Conservation (phyloP, 2,888 invertebrate species). For the Lamproptera curius region DNA sequence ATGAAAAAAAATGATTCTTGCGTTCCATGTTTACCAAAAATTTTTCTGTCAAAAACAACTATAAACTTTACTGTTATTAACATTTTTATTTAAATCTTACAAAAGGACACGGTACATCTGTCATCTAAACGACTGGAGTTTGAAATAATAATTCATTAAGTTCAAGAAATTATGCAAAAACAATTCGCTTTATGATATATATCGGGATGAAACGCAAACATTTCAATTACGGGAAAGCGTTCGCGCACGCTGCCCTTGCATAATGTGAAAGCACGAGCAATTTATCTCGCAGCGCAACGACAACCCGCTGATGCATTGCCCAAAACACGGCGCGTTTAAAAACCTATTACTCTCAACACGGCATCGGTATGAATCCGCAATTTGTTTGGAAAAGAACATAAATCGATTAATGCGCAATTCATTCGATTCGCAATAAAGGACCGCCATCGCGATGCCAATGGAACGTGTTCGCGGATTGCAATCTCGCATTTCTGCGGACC, state of each 20-base stretch:
- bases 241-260: conserved; percentile 29
- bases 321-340: conserved; percentile 49
- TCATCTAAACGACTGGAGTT: too few relatives aligned
- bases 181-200: conserved; percentile 10
- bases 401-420: conserved; percentile 43
- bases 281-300: conserved; percentile 36
- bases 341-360: conserved; percentile 63
- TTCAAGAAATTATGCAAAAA: neutral
- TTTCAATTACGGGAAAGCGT: conserved; percentile 33
- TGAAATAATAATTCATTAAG: too few relatives aligned
- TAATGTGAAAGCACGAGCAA: conserved; percentile 34
- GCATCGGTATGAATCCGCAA: conserved; percentile 39
- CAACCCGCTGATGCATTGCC: conserved; percentile 45
- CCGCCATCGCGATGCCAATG: conserved; percentile 36
- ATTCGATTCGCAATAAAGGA: conserved; percentile 52
- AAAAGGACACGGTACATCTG: too few relatives aligned
- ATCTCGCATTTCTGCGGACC: conserved; percentile 30
- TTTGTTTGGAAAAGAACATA: conserved; percentile 45
- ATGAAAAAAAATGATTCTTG: too few relatives aligned
- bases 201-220: conserved; percentile 29
- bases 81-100: too few relatives aligned
- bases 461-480: conserved; percentile 44
- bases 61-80: too few relatives aligned
- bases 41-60: too few relatives aligned
- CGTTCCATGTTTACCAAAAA: too few relatives aligned